These are phyloP conservation scores for Dinocampus coccinellae DNA, from an alignment of 2,888 invertebrate genomes.

Conservation along the genomic window DNA sequence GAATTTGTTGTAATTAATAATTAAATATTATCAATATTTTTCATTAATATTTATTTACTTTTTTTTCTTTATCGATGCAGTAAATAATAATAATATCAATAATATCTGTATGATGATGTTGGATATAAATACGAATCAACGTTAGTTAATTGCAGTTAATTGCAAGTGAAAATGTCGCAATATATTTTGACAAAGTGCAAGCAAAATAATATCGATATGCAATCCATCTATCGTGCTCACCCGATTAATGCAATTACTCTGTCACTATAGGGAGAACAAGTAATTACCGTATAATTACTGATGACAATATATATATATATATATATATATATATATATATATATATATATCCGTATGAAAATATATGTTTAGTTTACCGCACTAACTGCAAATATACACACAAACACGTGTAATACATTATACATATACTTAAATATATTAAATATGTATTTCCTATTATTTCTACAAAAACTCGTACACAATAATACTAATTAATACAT, in stretches of 20 bases:
- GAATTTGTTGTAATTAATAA: no score
- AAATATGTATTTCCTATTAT: not conserved
- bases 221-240: slow-evolving; percentile 41
- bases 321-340: no score
- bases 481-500: slow-evolving; percentile 21
- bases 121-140: not conserved
- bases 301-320: slow-evolving; percentile 24
- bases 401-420: not conserved
- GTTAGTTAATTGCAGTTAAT: slow-evolving; percentile 33
- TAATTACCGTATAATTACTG: slow-evolving; percentile 50
- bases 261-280: slow-evolving; percentile 42
- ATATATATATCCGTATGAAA: not conserved
- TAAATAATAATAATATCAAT: not conserved
- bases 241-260: slow-evolving; percentile 48
- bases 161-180: slow-evolving; percentile 22
- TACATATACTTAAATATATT: not conserved
- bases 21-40: no score
- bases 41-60: no score
- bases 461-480: not conserved
- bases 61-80: not conserved
- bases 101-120: not conserved
- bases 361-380: slow-evolving; percentile 19
- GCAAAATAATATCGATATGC: slow-evolving; percentile 39
- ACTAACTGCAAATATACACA: not conserved
- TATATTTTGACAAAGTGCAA: slow-evolving; percentile 33